Conservation (phyloP, 2,888 invertebrate species). For the Bellardia pandia region DNA sequence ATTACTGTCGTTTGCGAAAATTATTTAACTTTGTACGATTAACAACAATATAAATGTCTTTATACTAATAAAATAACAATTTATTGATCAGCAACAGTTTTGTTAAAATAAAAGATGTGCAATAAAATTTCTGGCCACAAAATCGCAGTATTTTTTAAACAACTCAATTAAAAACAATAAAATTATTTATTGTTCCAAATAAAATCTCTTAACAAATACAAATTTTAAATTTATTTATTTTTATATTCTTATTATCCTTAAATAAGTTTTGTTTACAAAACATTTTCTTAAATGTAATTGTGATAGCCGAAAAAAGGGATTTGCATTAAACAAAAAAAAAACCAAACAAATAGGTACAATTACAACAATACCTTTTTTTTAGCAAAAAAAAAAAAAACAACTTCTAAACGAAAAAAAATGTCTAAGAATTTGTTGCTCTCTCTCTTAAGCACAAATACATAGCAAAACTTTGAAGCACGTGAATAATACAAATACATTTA, state of each 20-base stretch:
- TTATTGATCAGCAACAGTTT: too few relatives aligned
- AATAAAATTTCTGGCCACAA: too few relatives aligned
- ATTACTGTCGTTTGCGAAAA: too few relatives aligned
- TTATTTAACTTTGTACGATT: too few relatives aligned
- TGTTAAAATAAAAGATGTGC: too few relatives aligned
- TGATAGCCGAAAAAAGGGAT: constrained; percentile 23
- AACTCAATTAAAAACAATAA: background rate
- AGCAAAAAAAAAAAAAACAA: background rate
- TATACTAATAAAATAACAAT: too few relatives aligned
- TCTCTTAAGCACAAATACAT: constrained; percentile 39
- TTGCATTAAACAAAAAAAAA: constrained; percentile 9
- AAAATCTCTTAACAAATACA: background rate
- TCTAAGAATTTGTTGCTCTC: constrained; percentile 25
- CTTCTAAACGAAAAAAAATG: background rate
- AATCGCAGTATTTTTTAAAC: background rate
- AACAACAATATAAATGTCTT: too few relatives aligned
- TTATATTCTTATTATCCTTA: background rate
- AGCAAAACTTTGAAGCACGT: constrained; percentile 53
- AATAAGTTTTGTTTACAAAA: constrained; percentile 61
- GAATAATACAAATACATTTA: constrained; percentile 55
- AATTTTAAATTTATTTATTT: background rate
- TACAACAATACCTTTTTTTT: background rate
- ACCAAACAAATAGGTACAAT: constrained; percentile 40
- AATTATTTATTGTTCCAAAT: background rate
- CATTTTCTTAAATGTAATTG: constrained; percentile 18